Percentiles rank a stretch among this genome's conserved stretches.
phyloP scores from a whole-genome alignment of 1,140 invertebrate species.

The Latrodectus geometricus region DNA sequence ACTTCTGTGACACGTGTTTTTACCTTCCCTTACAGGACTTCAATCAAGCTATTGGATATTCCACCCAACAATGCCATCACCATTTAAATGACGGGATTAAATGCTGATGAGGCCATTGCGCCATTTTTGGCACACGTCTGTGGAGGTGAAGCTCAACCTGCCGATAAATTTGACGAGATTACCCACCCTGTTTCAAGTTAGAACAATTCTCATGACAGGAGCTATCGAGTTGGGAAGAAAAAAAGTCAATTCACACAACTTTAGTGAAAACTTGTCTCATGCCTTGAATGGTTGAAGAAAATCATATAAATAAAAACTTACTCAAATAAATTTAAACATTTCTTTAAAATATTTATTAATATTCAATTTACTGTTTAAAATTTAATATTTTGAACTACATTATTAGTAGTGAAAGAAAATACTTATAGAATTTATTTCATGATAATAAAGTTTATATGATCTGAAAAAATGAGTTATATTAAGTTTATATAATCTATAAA shows the following conservation, averaged over 20 bases:
- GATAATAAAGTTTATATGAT: too few species aligned
- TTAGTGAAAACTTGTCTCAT: too few species aligned
- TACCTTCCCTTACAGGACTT: conserved; percentile 28
- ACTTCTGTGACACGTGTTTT: conserved; percentile 1
- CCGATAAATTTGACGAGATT: conserved; percentile 38
- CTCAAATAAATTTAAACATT: too few species aligned
- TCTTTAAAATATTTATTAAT: too few species aligned
- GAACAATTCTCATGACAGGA: conserved; percentile 12
- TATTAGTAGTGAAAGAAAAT: too few species aligned
- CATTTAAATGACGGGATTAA: conserved; percentile 58
- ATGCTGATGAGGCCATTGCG: conserved; percentile 33
- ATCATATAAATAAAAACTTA: too few species aligned
- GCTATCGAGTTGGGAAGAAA: not conserved
- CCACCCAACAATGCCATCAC: conserved; percentile 17
- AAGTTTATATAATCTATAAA: too few species aligned
- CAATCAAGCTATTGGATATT: conserved; percentile 23
- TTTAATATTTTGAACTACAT: too few species aligned
- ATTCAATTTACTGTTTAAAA: too few species aligned
- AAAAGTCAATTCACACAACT: not conserved
- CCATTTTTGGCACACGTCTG: conserved; percentile 36
- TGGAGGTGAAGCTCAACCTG: conserved; percentile 9
- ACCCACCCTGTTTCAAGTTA: not conserved
- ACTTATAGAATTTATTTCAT: too few species aligned
- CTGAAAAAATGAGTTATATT: too few species aligned
- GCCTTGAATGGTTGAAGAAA: too few species aligned